Conservation (phyloP, 2,797 vertebrate species). For the Gymnopithys bicolor region DNA sequence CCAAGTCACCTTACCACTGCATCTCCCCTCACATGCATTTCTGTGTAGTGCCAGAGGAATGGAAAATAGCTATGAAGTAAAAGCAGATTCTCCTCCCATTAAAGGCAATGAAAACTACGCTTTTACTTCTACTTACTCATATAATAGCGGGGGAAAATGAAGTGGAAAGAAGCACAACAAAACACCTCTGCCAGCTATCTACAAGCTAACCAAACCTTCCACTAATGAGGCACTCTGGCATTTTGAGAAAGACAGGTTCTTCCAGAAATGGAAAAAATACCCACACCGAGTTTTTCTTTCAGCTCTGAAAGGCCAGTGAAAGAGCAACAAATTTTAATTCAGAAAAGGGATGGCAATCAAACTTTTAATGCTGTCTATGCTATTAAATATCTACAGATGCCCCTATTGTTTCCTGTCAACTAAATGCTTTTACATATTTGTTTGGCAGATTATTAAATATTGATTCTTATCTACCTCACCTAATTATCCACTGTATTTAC, state of each 20-base stretch:
- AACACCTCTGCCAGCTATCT: conserved; percentile 57
- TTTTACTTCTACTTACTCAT: conserved; percentile 55
- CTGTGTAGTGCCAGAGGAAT: conserved; percentile 15
- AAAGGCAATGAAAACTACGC: conserved; percentile 49
- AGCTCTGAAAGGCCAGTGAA: conserved; percentile 45
- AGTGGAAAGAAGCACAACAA: conserved; percentile 64
- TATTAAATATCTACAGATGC: conserved; percentile 41
- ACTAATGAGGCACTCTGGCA: conserved; percentile 62
- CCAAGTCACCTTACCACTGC: neutral
- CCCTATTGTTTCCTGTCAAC: conserved; percentile 13
- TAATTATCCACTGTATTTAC: conserved; percentile 53
- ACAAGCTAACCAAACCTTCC: conserved; percentile 18
- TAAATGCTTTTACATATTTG: conserved; percentile 32
- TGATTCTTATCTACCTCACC: conserved; percentile 56
- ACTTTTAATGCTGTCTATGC: conserved; percentile 37
- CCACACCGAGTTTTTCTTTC: conserved; percentile 8
- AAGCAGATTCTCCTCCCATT: conserved; percentile 50
- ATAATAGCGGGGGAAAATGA: conserved; percentile 27
- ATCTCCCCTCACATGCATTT: conserved; percentile 22
- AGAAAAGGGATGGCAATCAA: conserved; percentile 44
- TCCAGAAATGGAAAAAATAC: conserved; percentile 44
- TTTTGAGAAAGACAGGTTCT: conserved; percentile 43
- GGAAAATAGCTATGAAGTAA: conserved; percentile 55
- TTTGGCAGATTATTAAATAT: conserved; percentile 58
- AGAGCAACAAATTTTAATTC: conserved; percentile 63